phyloP scores from a whole-genome alignment of 2,113 vertebrate species.

The Ophthalmolycus amberensis region DNA sequence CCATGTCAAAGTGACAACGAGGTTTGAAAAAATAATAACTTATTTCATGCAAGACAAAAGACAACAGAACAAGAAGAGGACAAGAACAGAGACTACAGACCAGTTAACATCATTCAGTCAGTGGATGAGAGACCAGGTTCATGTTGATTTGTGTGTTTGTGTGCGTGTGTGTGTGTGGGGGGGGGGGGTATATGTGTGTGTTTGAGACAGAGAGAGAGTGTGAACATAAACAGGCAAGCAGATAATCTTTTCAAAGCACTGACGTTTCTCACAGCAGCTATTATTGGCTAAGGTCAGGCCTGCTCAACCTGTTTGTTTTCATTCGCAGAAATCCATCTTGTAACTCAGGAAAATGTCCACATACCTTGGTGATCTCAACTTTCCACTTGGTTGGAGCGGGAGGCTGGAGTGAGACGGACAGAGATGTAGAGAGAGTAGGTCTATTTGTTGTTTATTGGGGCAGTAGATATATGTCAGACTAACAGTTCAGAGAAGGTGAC shows the following conservation, averaged over 20 bases:
- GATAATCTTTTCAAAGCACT: neutral
- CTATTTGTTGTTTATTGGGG: neutral
- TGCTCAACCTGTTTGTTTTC: slow-evolving; percentile 66
- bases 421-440: neutral
- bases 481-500: neutral
- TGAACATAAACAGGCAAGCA: neutral
- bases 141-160: too few species aligned
- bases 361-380: slow-evolving; percentile 30
- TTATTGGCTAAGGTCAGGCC: slow-evolving; percentile 28
- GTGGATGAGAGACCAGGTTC: too few species aligned
- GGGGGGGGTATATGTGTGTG: neutral
- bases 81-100: too few species aligned
- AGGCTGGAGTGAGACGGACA: slow-evolving; percentile 17
- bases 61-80: too few species aligned
- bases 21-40: too few species aligned
- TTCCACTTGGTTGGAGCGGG: neutral
- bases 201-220: neutral
- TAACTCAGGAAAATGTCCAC: slow-evolving; percentile 35
- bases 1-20: too few species aligned
- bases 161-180: neutral
- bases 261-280: slow-evolving; percentile 8
- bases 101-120: too few species aligned
- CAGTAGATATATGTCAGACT: neutral
- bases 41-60: too few species aligned
- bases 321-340: slow-evolving; percentile 37